phyloP scores from a whole-genome alignment of 2,888 invertebrate species.

The Dryococelus australis region DNA sequence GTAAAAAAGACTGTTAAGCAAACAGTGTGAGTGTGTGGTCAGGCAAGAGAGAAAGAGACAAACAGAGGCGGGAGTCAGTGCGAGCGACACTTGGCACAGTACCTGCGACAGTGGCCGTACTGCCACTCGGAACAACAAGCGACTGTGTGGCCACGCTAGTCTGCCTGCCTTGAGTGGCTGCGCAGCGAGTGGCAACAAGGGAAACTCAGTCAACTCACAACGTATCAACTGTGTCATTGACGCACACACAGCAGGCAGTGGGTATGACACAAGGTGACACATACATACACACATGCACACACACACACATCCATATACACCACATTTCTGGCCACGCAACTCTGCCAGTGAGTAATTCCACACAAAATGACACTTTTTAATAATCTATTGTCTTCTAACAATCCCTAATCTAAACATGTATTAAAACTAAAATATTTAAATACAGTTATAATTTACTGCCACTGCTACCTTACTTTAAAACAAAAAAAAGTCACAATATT shows the following conservation, averaged over 20 bases:
- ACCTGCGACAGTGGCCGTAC: slow-evolving; percentile 39
- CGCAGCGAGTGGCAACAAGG: slow-evolving; percentile 20
- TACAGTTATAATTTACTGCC: too few species aligned
- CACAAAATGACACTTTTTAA: not conserved
- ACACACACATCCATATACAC: not conserved
- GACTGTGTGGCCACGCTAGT: slow-evolving; percentile 34
- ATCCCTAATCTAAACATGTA: not conserved
- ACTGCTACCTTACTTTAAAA: too few species aligned
- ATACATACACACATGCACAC: not conserved
- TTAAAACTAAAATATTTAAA: not conserved
- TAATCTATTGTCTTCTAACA: not conserved
- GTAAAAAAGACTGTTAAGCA: not conserved
- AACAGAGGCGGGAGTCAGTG: slow-evolving; percentile 31
- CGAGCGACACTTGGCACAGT: slow-evolving; percentile 35
- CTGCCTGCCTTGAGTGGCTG: slow-evolving; percentile 39
- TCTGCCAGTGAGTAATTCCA: not conserved
- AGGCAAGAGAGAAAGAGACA: slow-evolving; percentile 24
- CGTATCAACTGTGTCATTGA: not conserved
- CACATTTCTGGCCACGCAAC: not conserved
- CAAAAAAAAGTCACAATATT: too few species aligned
- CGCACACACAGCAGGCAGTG: not conserved
- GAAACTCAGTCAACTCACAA: not conserved
- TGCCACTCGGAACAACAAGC: slow-evolving; percentile 34
- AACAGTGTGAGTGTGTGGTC: slow-evolving; percentile 32
- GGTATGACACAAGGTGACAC: not conserved